Evolutionary conservation across 2,113 vertebrate genomes (phyloP).

Genomic region (Microcebus murinus): DNA sequence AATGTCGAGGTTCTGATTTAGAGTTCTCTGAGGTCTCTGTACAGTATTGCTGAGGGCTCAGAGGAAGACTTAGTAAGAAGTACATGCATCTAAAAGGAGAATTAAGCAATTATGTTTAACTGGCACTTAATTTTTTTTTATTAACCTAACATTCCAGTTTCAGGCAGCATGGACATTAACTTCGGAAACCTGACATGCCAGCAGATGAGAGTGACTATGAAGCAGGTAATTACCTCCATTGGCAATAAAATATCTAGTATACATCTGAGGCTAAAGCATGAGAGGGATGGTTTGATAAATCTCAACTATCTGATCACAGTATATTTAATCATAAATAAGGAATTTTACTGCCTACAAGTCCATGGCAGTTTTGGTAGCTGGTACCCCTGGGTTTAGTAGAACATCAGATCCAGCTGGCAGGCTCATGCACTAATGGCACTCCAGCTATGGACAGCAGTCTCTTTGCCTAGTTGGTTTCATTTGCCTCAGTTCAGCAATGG

Average conservation of each 20-base stretch:
- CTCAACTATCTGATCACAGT: neutral
- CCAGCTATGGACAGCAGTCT: neutral
- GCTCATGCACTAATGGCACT: neutral
- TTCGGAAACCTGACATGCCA: neutral
- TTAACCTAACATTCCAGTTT: conserved; percentile 10
- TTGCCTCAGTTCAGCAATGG: neutral
- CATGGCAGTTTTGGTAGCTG: neutral
- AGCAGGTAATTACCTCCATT: neutral
- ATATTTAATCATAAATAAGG: neutral
- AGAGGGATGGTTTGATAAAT: neutral
- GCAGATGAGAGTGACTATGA: neutral
- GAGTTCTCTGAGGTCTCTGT: neutral
- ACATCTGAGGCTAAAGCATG: neutral
- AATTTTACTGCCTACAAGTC: neutral
- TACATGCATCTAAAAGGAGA: neutral
- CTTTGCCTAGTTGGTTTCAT: neutral
- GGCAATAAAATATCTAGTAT: neutral
- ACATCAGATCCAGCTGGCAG: no score
- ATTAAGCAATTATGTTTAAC: neutral
- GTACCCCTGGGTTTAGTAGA: neutral
- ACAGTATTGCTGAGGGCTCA: neutral
- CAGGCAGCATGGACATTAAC: neutral
- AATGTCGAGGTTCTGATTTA: neutral
- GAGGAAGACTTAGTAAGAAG: neutral
- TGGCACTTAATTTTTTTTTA: conserved; percentile 30